Percentiles rank a stretch among this genome's conserved stretches.
phyloP scores from a whole-genome alignment of 2,797 vertebrate species.

The Nothura maculosa region DNA sequence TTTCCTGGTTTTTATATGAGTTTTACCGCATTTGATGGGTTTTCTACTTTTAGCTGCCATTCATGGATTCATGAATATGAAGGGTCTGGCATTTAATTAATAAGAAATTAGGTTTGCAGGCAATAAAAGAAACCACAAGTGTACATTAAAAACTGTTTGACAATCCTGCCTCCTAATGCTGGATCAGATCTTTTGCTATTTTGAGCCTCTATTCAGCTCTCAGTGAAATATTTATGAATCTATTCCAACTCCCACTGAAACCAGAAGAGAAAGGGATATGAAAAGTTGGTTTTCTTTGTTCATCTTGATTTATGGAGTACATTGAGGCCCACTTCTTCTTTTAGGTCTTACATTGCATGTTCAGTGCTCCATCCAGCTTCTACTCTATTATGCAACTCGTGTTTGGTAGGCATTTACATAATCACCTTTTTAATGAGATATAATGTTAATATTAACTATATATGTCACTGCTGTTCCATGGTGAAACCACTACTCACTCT shows the following conservation, averaged over 20 bases:
- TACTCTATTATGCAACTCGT: not conserved
- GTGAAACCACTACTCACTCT: not conserved
- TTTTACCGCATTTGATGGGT: not conserved
- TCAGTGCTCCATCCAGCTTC: accelerated
- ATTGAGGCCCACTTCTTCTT: not conserved
- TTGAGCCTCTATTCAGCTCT: not conserved
- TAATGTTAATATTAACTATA: not conserved
- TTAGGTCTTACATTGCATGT: accelerated
- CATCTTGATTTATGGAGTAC: accelerated
- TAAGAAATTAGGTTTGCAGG: not conserved
- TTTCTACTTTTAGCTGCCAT: not conserved
- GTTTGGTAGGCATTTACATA: not conserved
- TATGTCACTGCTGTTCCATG: not conserved
- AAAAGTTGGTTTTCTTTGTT: not conserved
- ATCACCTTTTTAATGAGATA: not conserved
- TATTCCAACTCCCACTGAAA: not conserved
- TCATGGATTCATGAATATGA: not conserved
- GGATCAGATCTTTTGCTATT: not conserved
- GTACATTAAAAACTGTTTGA: not conserved
- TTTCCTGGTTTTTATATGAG: not conserved
- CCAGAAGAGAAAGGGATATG: accelerated
- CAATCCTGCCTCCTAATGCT: not conserved
- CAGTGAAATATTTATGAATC: not conserved
- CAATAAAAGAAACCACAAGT: not conserved
- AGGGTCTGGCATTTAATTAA: not conserved